Percentiles rank a stretch among this genome's conserved stretches.
phyloP scores from a whole-genome alignment of 2,113 vertebrate species.

The Pandion haliaetus region DNA sequence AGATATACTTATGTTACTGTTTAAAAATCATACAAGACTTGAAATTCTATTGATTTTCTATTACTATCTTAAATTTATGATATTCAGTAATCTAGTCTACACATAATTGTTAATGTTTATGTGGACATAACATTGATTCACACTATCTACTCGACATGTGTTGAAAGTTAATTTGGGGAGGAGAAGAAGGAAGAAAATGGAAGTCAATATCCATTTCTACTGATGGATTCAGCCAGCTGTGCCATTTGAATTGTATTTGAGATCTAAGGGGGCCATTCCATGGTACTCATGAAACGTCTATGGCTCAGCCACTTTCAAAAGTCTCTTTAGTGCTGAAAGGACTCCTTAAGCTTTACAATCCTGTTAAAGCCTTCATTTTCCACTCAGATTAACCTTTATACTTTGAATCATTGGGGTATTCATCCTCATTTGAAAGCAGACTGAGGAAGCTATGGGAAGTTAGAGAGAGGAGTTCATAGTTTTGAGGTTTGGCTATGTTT shows the following conservation, averaged over 20 bases:
- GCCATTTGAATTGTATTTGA: slow-evolving; percentile 20
- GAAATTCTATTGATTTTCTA: neutral
- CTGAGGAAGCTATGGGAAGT: slow-evolving; percentile 19
- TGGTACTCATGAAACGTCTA: slow-evolving; percentile 26
- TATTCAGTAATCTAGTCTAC: neutral
- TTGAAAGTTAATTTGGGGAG: neutral
- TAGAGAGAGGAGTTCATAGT: neutral
- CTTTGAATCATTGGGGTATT: slow-evolving; percentile 44
- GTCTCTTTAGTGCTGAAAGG: slow-evolving; percentile 42
- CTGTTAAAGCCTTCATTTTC: slow-evolving; percentile 63
- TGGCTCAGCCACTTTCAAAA: slow-evolving; percentile 31
- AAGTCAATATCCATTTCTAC: slow-evolving; percentile 20
- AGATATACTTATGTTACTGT: neutral
- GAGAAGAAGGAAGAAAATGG: neutral
- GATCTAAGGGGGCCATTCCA: neutral
- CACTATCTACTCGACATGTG: neutral
- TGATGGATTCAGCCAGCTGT: neutral
- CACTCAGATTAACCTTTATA: slow-evolving; percentile 67
- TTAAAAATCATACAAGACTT: neutral
- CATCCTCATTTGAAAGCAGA: slow-evolving; percentile 46
- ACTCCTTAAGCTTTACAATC: slow-evolving; percentile 61
- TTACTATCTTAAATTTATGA: neutral
- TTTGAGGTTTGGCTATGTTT: neutral
- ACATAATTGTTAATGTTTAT: neutral
- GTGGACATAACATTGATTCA: neutral